A percentile compares a stretch with the other conserved stretches of the same genome.
Conservation (phyloP, 2,888 invertebrate genomes). For the Hirtodrosophila histrioides region DNA sequence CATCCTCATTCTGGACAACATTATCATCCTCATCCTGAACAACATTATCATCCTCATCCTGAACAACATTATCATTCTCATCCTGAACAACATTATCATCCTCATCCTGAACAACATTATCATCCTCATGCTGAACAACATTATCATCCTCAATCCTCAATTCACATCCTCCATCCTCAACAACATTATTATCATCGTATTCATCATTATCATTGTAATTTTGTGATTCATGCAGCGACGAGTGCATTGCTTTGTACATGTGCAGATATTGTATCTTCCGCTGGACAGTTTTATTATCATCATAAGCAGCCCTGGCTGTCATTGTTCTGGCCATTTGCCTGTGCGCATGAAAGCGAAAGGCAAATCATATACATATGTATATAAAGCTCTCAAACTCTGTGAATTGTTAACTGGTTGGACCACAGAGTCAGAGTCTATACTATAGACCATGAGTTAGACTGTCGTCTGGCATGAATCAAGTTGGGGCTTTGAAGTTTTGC, state of each 20-base stretch:
- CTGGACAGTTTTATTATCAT: conserved; percentile 51
- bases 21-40: conserved; percentile 7
- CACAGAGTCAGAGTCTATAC: neutral
- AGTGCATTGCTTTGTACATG: conserved; percentile 10
- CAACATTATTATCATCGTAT: conserved; percentile 10
- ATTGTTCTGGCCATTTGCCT: conserved; percentile 24
- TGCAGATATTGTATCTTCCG: conserved; percentile 48
- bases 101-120: too few relatives aligned
- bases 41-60: too few relatives aligned
- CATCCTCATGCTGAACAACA: too few relatives aligned
- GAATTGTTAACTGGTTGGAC: conserved; percentile 20
- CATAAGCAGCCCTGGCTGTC: conserved; percentile 18
- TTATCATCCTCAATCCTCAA: conserved; percentile 1
- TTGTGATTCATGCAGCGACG: conserved; percentile 44
- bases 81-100: conserved; percentile 8
- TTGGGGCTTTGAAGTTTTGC: neutral
- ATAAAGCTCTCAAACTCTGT: conserved; percentile 18
- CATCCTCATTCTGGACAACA: neutral
- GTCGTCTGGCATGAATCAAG: conserved; percentile 3
- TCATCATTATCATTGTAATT: conserved; percentile 17
- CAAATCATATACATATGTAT: too few relatives aligned
- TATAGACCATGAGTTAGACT: too few relatives aligned
- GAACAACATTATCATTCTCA: conserved; percentile 10
- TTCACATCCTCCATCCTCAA: conserved; percentile 1
- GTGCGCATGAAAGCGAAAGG: conserved; percentile 61